Conservation (phyloP, 2,797 vertebrate genomes). For the Schizopygopsis malacanthus region DNA sequence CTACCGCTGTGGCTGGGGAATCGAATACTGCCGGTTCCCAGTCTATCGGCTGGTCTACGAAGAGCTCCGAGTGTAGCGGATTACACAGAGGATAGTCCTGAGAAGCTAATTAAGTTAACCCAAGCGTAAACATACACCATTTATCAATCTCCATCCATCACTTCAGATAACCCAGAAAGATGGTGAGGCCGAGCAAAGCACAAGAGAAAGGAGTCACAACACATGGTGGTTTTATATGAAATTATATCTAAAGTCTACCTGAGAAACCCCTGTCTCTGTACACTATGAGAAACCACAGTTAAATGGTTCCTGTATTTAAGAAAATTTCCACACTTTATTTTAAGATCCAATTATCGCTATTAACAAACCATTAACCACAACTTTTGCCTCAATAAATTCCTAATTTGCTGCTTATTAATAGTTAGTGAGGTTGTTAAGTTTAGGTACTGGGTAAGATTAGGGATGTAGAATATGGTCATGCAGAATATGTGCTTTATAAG, state of each 20-base stretch:
- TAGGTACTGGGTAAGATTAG: too few relatives aligned
- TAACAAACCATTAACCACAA: not conserved
- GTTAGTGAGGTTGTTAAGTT: too few relatives aligned
- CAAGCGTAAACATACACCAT: not conserved
- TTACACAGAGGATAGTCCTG: not conserved
- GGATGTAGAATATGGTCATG: too few relatives aligned
- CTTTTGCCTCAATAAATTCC: too few relatives aligned
- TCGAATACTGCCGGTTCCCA: not conserved
- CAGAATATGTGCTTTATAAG: too few relatives aligned
- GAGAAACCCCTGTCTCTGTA: not conserved
- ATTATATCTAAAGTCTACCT: not conserved
- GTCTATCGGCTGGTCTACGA: not conserved
- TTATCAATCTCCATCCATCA: slow-evolving; percentile 18
- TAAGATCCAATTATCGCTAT: not conserved
- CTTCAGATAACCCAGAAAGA: slow-evolving; percentile 13
- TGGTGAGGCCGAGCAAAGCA: not conserved
- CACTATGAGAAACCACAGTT: not conserved
- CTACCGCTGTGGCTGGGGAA: not conserved
- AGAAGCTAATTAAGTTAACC: slow-evolving; percentile 17
- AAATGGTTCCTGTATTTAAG: not conserved
- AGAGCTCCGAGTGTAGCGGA: not conserved
- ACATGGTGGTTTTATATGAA: not conserved
- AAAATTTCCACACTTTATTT: not conserved
- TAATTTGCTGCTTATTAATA: too few relatives aligned
- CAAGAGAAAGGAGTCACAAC: not conserved